Conservation (phyloP, 2,797 vertebrate species). For the Poecile montanus region DNA sequence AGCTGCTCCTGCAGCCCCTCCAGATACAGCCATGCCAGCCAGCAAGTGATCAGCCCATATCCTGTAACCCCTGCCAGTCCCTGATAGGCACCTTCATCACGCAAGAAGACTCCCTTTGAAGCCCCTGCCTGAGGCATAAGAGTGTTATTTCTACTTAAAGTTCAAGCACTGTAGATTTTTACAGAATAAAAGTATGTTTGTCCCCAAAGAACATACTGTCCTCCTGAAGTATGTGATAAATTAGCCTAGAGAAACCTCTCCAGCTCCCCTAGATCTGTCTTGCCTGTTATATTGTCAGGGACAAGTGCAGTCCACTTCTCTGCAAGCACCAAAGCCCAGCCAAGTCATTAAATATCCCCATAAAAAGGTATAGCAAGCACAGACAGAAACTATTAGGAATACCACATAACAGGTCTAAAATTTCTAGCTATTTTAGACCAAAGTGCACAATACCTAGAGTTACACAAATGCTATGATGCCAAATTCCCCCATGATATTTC, state of each 20-base stretch:
- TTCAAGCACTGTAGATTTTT: not conserved
- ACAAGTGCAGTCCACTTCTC: not conserved
- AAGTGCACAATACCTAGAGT: not conserved
- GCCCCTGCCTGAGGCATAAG: not conserved
- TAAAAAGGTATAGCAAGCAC: not conserved
- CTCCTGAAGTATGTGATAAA: not conserved
- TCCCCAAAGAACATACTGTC: not conserved
- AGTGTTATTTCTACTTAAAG: not conserved
- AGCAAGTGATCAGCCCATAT: rapidly evolving
- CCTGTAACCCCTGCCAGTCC: not conserved
- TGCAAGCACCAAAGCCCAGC: not conserved
- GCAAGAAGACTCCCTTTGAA: not conserved
- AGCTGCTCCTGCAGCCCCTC: not conserved
- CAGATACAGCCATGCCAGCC: rapidly evolving
- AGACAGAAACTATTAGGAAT: not conserved
- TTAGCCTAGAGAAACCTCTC: not conserved
- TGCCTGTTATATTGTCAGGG: not conserved
- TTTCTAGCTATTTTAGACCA: not conserved
- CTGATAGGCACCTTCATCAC: rapidly evolving
- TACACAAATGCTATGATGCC: not conserved
- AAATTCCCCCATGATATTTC: rapidly evolving
- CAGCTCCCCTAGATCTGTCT: not conserved
- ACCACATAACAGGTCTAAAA: not conserved
- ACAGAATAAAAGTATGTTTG: not conserved
- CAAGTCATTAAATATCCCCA: not conserved